Percentiles rank a stretch among this genome's conserved stretches.
These are phyloP conservation scores for Meriones unguiculatus DNA, from an alignment of 2,113 vertebrate genomes.

Conservation along the genomic window DNA sequence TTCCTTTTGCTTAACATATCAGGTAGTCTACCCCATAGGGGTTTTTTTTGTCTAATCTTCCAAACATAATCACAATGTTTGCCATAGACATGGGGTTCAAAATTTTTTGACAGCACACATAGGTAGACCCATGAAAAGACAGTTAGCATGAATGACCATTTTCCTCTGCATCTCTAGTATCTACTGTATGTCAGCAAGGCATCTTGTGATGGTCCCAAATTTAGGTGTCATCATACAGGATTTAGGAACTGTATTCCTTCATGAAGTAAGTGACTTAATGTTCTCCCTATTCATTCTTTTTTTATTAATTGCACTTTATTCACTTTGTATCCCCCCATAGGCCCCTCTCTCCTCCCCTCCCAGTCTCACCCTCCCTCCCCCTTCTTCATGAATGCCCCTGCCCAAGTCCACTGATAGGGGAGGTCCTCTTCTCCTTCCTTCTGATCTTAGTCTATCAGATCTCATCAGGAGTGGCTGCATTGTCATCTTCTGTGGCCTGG, in stretches of 20 bases:
- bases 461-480: no score
- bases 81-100: not conserved
- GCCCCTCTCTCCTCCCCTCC: no score
- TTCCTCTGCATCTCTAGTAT: not conserved
- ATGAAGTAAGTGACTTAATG: not conserved
- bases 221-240: not conserved
- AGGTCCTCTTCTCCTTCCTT: no score
- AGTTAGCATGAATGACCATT: not conserved
- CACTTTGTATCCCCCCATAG: no score
- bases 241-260: conserved; percentile 2
- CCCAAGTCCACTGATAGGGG: no score
- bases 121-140: not conserved
- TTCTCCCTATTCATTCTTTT: not conserved
- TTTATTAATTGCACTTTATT: no score
- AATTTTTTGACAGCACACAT: not conserved
- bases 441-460: no score
- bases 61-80: not conserved
- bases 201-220: not conserved
- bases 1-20: not conserved
- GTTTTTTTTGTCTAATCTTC: not conserved
- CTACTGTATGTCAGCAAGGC: not conserved
- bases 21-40: accelerated
- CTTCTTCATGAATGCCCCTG: no score
- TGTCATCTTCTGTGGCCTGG: no score
- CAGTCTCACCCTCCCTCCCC: no score